Base-by-base conservation (phyloP, 2,888 invertebrate genomes). In the Prosopocoilus inquinatus region DNA sequence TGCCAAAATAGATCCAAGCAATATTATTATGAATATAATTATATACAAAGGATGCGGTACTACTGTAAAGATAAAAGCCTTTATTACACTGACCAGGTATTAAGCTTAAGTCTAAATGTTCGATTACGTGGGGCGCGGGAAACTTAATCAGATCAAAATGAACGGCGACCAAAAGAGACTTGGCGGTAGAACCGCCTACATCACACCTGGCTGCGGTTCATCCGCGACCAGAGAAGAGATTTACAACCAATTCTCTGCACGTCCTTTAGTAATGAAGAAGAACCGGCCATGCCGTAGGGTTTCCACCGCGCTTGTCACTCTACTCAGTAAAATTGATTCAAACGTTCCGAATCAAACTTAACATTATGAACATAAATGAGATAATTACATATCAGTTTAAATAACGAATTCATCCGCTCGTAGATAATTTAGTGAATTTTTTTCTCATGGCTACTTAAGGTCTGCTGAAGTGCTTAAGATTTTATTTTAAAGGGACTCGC, bases 141-240 rank as follows among this genome's bases (percentile, higher is more conserved):
- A 55, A 56, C 50, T 57, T 60, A 60, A 65, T 65, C 64, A 58
- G 61, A 65, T 65, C 63, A 58, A 57, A 57, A 54, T 58, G 57
- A 64, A 64, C 65, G 65, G 64, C 63, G 60, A 59, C 63, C 61
- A 63, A 65, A 67, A 64, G 64, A 58, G 59, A 60, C 61, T 65
- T 61, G 64, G 62, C 64, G 61, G 62, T 59, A 57, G 67, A 53
- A 63, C 64, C 67, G 67, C 67, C 67, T 59, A 67, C 67, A 66
- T 68, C 62, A 68, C 67, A 68, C 66, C 66, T 68, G 66, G 65
- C 62, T 63, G 59, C 65, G 61, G 62, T 62, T 63, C 65, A 63
- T 64, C 63, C 62, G 62, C 63, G 63, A 65, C 64, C 65, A 62
- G 60, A 61, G 54, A 52, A 51, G 56, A 67, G 67, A 67, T 65